These are phyloP conservation scores for Polydesmus complanatus DNA, from an alignment of 2,888 invertebrate genomes.

Conservation along the genomic window DNA sequence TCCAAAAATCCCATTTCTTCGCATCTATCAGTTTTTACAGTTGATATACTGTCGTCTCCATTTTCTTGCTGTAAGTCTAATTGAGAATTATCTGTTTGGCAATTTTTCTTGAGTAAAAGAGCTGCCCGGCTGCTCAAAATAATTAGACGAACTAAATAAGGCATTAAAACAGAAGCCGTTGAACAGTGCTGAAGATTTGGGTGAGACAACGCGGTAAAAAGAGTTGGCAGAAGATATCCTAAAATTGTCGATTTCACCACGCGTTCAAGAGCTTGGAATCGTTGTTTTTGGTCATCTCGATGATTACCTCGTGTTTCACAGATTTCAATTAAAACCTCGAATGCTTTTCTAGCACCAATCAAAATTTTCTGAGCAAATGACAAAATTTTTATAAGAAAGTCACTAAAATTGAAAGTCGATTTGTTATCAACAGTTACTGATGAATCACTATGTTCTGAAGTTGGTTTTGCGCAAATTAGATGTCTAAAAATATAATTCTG, in stretches of 20 bases:
- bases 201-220: constrained; percentile 30
- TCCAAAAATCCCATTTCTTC: constrained; percentile 30
- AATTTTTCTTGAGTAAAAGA: constrained; percentile 10
- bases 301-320: constrained; percentile 25
- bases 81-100: not conserved
- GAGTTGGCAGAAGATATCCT: constrained; percentile 29
- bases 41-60: not conserved
- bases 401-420: not conserved
- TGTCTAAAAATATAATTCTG: constrained; percentile 28
- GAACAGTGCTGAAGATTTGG: constrained; percentile 26
- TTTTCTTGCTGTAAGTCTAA: not conserved
- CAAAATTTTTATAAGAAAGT: constrained; percentile 27
- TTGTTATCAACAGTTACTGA: not conserved
- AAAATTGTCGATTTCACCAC: constrained; percentile 30
- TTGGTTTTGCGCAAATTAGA: constrained; percentile 23
- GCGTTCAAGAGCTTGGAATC: constrained; percentile 28
- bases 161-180: constrained; percentile 28
- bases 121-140: constrained; percentile 27
- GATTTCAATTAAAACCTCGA: constrained; percentile 28
- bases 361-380: constrained; percentile 26
- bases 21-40: constrained; percentile 21
- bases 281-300: constrained; percentile 25
- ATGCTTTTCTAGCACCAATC: constrained; percentile 23
- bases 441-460: no score
- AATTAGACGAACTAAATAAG: constrained; percentile 29